A percentile compares a stretch with the other conserved stretches of the same genome.
Conservation (phyloP, 1,140 invertebrate species). For the Aricia agestis region DNA sequence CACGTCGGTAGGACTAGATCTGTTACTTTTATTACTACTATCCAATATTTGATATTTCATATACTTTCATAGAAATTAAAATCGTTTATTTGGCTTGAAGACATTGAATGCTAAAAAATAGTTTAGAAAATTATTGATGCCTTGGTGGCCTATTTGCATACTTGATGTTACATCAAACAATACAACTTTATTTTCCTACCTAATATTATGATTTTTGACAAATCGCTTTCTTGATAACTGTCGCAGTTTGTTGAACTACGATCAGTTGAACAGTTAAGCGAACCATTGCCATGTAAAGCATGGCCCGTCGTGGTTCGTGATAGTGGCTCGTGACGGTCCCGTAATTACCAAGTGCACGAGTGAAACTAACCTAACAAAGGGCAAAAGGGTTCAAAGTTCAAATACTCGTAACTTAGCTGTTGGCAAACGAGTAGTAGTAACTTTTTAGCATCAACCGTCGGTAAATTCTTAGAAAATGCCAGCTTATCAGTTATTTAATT, state of each 20-base stretch:
- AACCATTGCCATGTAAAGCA: not conserved
- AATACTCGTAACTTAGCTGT: not conserved
- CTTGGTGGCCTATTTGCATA: not conserved
- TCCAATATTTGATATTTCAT: too few relatives aligned
- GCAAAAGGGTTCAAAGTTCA: not conserved
- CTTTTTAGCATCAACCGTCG: not conserved
- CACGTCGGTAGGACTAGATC: too few relatives aligned
- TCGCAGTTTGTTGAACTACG: not conserved
- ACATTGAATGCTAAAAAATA: too few relatives aligned
- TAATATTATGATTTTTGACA: not conserved
- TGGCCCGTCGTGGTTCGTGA: constrained; percentile 1
- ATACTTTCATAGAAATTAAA: too few relatives aligned
- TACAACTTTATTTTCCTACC: not conserved
- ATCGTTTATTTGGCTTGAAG: too few relatives aligned
- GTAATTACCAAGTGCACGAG: not conserved
- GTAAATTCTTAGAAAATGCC: not conserved
- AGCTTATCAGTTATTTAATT: too few relatives aligned
- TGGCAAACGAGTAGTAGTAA: not conserved
- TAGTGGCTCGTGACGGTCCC: not conserved
- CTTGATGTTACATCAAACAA: not conserved
- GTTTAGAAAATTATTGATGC: too few relatives aligned
- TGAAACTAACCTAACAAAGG: not conserved
- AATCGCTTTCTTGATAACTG: not conserved
- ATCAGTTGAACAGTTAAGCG: not conserved
- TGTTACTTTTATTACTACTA: too few relatives aligned